phyloP scores from a whole-genome alignment of 2,113 vertebrate genomes.

The Xenopus borealis region DNA sequence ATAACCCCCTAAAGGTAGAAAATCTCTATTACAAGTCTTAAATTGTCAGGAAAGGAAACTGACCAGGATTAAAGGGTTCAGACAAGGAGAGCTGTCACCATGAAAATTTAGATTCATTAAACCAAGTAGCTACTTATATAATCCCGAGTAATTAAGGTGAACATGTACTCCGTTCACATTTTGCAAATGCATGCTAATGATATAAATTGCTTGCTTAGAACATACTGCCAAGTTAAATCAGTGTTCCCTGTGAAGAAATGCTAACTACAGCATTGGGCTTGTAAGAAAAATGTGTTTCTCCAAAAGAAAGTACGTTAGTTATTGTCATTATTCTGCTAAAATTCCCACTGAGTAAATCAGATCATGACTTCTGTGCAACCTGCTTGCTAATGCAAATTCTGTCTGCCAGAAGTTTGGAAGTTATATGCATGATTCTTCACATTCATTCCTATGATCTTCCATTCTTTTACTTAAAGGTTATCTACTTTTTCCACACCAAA shows the following conservation, averaged over 20 bases:
- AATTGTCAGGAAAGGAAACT: too few species aligned
- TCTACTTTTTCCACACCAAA: too few species aligned
- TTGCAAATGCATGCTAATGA: slow-evolving; percentile 2
- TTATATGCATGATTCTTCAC: background rate
- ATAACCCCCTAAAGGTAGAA: too few species aligned
- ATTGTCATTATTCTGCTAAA: slow-evolving; percentile 10
- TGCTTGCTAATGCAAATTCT: background rate
- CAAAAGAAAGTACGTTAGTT: slow-evolving; percentile 1
- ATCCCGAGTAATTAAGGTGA: too few species aligned
- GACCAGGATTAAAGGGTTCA: too few species aligned
- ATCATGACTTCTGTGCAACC: background rate
- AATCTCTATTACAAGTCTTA: too few species aligned
- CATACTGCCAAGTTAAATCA: background rate
- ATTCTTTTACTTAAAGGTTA: too few species aligned
- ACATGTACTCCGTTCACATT: background rate
- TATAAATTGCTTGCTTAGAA: slow-evolving; percentile 2
- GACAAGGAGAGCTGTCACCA: too few species aligned
- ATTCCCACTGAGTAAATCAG: slow-evolving; percentile 14
- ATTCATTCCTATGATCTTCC: background rate
- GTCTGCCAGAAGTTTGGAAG: background rate
- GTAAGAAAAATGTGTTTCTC: slow-evolving; percentile 3
- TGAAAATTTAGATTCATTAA: too few species aligned
- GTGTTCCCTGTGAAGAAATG: background rate
- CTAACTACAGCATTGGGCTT: background rate
- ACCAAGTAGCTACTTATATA: too few species aligned